These are phyloP conservation scores for Serranus cabrilla DNA, from an alignment of 2,797 vertebrate genomes.

Conservation along the genomic window DNA sequence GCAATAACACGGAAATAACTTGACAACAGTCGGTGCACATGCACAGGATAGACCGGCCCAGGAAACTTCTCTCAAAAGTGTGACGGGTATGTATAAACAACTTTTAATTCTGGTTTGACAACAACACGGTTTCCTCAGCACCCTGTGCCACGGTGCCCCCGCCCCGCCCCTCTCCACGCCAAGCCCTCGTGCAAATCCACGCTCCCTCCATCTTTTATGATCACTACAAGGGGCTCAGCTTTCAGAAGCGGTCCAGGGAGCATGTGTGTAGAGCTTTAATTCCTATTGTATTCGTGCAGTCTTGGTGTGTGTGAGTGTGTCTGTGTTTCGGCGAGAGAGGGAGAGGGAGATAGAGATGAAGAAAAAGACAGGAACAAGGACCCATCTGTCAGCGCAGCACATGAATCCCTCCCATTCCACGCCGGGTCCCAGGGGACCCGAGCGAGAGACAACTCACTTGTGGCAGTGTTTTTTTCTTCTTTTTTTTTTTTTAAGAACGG, in stretches of 20 bases:
- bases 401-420: constrained; percentile 85
- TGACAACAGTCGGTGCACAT: constrained; percentile 1
- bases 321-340: constrained; percentile 82
- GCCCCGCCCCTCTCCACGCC: constrained; percentile 59
- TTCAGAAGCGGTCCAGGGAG: constrained; percentile 82
- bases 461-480: constrained; percentile 75
- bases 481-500: constrained; percentile 30
- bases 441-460: constrained; percentile 87
- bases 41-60: not conserved
- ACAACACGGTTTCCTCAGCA: constrained; percentile 36
- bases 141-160: constrained; percentile 48
- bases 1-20: constrained; percentile 26
- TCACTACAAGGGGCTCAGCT: constrained; percentile 86
- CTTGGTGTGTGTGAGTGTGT: constrained; percentile 84
- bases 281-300: constrained; percentile 87
- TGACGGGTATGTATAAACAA: not conserved
- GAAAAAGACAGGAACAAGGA: constrained; percentile 88
- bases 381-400: constrained; percentile 88
- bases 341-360: constrained; percentile 82
- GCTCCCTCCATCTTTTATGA: constrained; percentile 83
- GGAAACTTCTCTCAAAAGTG: not conserved
- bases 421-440: constrained; percentile 81
- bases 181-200: constrained; percentile 69
- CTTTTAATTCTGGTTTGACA: constrained; percentile 32
- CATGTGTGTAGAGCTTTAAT: constrained; percentile 88